Percentiles rank a stretch among this genome's conserved stretches.
These are phyloP conservation scores for Gymnodraco acuticeps DNA, from an alignment of 2,797 vertebrate genomes.

Conservation along the genomic window DNA sequence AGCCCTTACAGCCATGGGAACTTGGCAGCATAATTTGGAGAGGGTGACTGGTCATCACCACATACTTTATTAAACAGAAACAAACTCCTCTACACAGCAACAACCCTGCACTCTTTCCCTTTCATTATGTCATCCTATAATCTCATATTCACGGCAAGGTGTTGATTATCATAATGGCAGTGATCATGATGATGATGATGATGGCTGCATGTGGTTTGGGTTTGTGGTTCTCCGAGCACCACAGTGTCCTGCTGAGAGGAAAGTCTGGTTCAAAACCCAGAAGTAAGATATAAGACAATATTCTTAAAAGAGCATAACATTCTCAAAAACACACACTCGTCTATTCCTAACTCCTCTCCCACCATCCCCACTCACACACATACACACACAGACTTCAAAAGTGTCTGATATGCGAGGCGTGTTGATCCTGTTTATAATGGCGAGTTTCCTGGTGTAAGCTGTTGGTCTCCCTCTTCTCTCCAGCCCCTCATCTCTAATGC, in stretches of 20 bases:
- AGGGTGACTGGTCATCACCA: slow-evolving; percentile 28
- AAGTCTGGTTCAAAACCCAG: slow-evolving; percentile 13
- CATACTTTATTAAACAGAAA: slow-evolving; percentile 16
- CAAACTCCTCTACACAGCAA: slow-evolving; percentile 3
- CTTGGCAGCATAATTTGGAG: background rate
- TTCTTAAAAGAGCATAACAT: slow-evolving; percentile 37
- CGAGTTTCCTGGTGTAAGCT: slow-evolving; percentile 74
- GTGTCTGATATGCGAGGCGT: slow-evolving; percentile 65
- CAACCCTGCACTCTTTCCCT: slow-evolving; percentile 10
- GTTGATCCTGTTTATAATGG: slow-evolving; percentile 79
- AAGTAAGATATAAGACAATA: slow-evolving; percentile 37
- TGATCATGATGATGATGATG: background rate
- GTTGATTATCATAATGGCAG: background rate
- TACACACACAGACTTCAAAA: slow-evolving; percentile 71
- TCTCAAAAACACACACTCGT: slow-evolving; percentile 63
- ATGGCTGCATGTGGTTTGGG: background rate
- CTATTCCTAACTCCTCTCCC: slow-evolving; percentile 51
- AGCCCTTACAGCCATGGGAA: slow-evolving; percentile 1
- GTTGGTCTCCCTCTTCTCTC: slow-evolving; percentile 75
- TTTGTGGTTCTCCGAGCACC: background rate
- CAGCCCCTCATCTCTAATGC: slow-evolving; percentile 87
- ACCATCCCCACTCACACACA: slow-evolving; percentile 24
- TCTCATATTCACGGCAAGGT: slow-evolving; percentile 8
- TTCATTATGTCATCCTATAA: background rate
- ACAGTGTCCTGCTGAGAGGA: background rate